Evolutionary conservation across 1,140 invertebrate species (phyloP).

Genomic region (Drosophila orena): DNA sequence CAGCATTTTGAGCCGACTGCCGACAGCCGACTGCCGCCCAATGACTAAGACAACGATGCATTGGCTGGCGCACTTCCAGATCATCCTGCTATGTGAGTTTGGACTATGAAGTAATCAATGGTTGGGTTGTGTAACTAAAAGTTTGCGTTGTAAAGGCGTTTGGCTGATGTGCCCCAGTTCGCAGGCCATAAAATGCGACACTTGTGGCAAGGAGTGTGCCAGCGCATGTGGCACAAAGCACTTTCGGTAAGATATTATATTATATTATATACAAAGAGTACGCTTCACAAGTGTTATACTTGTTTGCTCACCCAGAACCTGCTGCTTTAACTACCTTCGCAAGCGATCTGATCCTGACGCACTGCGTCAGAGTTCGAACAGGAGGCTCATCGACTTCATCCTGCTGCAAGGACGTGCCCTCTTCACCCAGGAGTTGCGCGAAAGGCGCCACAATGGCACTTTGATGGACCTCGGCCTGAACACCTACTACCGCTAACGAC

Average conservation of each 20-base stretch:
- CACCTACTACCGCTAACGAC: slow-evolving; percentile 61
- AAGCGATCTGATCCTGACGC: slow-evolving; percentile 74
- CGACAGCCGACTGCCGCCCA: slow-evolving; percentile 12
- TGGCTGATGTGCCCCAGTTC: slow-evolving; percentile 53
- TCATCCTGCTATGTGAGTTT: slow-evolving; percentile 60
- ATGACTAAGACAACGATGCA: slow-evolving; percentile 45
- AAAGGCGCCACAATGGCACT: slow-evolving; percentile 64
- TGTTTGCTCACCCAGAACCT: slow-evolving; percentile 54
- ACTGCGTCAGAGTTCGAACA: slow-evolving; percentile 68
- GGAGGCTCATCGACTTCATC: slow-evolving; percentile 79
- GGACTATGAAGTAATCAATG: background rate
- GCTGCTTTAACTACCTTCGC: slow-evolving; percentile 82
- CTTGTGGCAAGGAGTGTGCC: slow-evolving; percentile 86
- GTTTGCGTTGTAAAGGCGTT: slow-evolving; percentile 32
- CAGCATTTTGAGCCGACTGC: slow-evolving; percentile 35
- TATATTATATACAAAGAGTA: too few species aligned
- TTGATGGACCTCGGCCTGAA: slow-evolving; percentile 62
- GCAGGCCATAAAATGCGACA: slow-evolving; percentile 85
- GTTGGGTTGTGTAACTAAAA: too few species aligned
- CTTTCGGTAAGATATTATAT: slow-evolving; percentile 75
- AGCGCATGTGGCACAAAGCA: slow-evolving; percentile 86
- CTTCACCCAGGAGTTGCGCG: slow-evolving; percentile 66
- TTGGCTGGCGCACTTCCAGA: slow-evolving; percentile 56
- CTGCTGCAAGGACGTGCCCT: slow-evolving; percentile 74
- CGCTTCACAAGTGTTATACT: background rate